Evolutionary conservation across 1,140 invertebrate genomes (phyloP), one percentile per base, ranked within the genome.

Genomic region (Battus philenor): DNA sequence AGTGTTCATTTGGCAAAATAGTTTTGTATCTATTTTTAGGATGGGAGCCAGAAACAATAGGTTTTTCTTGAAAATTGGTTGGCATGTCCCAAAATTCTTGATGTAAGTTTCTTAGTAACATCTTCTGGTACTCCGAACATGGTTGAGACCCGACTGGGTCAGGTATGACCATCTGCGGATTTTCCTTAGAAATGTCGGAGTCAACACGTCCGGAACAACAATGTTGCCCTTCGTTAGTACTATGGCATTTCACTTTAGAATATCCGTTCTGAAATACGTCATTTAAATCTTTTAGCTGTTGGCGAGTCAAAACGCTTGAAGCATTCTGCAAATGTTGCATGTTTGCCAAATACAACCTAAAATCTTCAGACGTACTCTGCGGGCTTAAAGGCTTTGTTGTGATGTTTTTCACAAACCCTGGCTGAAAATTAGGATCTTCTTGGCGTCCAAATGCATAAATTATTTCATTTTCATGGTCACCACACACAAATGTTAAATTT

Each of bases 61-160:
- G 91, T 66, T 94, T 94, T 56, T 97, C 95, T 44, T 96, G 94
- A 54, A 95, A 91, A 79, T 98, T 98, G 16, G 94, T 90, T 0
- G 95, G 95, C 52, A 98, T 92, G 77, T 97, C 94, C 94, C 95
- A 97, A 75, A 97, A 97, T 71, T 97, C 95, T 61, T 94, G 91
- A 68, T 97, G 94, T 10, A 97, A 71, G 63, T 91, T 92, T 13
- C 91, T 87, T 34, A 97, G 86, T 53, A 96, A 89, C 29, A 88
- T 86, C 48, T 94, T 89, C 58, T 94, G 88, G 49, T 89, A 88
- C 45, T 87, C 81, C 0, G 73, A 75, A 39, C 78, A 82, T 0
- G 78, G 77, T 43, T 74, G 77, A 0, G 72, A 59, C 1, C 56
- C 11, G 0, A 62, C 68, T 0, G 66, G 66, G 4, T 86, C 85